Evolutionary conservation across 1,140 invertebrate genomes (phyloP), one percentile per base, ranked within the genome.

Genomic region (Sarcophaga bullata): DNA sequence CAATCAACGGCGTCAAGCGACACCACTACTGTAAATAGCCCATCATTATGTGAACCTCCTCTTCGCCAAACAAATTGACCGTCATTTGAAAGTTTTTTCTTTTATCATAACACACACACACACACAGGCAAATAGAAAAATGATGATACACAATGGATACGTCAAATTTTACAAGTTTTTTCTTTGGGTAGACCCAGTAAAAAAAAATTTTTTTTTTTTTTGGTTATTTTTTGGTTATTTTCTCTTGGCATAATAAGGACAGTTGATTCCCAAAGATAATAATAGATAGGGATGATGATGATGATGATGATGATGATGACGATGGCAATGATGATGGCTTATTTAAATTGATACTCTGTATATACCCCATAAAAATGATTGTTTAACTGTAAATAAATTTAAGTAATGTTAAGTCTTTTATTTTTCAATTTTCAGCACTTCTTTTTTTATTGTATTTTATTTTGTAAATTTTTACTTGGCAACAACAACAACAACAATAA

Each of bases 131-230:
- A 6, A 68, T 17, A 17, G 25, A 37, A 68, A 68, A 68, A 68
- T 19, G 62, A 68, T 68, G 62, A 68, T 68, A 68, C 62, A 68
- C 62, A 68, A 68, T 4, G 25, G 25, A 68, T 68, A 68, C 62
- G n/a, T 68, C 19, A 15, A 37, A 62, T 62, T 62, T 62, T 62
- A 62, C 25, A 37, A 37, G 25, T 37, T 2, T 4, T 1, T 37
- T 2, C 25, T 1, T 37, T 37, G 62, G n/a, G 62, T 68, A 68
- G 6, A 68, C 62, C 19, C n/a, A 68, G 17, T 37, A n/a, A n/a
- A n/a, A n/a, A n/a, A n/a, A n/a, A n/a, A n/a, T 13, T 68, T 19
- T 58, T 13, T 68, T 68, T 68, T 68, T 10, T 68, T 68, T 62
- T 37, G 25, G 15, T 52, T 17, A 19, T 25, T 68, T 68, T 68